phyloP scores from a whole-genome alignment of 2,797 vertebrate species.

The Botia kubotai region DNA sequence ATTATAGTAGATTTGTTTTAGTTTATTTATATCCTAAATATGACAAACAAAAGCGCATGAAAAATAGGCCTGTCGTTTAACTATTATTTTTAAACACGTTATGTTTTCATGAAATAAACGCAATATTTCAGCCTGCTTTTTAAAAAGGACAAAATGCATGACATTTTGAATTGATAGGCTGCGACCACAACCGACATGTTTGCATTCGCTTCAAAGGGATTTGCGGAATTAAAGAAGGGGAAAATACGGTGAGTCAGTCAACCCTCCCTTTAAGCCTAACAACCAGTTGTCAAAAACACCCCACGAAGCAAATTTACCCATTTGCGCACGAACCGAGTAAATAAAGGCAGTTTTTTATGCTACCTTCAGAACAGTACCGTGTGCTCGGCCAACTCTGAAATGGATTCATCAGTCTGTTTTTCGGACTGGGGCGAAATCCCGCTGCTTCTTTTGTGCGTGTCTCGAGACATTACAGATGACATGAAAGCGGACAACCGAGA shows the following conservation, averaged over 20 bases:
- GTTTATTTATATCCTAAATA: neutral
- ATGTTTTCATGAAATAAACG: neutral
- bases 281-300: slow-evolving; percentile 86
- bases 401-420: slow-evolving; percentile 80
- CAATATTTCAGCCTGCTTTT: neutral
- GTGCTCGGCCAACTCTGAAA: slow-evolving; percentile 85
- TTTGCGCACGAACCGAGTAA: slow-evolving; percentile 80
- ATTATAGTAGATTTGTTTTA: neutral
- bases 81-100: neutral
- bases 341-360: slow-evolving; percentile 49
- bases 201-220: slow-evolving; percentile 66
- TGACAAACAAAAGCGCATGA: neutral
- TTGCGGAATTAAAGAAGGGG: slow-evolving; percentile 46
- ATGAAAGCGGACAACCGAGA: slow-evolving; percentile 83
- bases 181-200: slow-evolving; percentile 63
- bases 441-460: slow-evolving; percentile 78
- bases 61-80: neutral
- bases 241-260: slow-evolving; percentile 72
- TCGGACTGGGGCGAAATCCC: slow-evolving; percentile 77
- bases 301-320: slow-evolving; percentile 83
- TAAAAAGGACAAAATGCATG: slow-evolving; percentile 15
- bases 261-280: slow-evolving; percentile 77
- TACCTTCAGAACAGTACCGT: slow-evolving; percentile 52
- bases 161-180: slow-evolving; percentile 30
- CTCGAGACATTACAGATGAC: slow-evolving; percentile 78